Evolutionary conservation across 2,797 vertebrate genomes (phyloP).

Genomic region (Ctenosaura bakeri): DNA sequence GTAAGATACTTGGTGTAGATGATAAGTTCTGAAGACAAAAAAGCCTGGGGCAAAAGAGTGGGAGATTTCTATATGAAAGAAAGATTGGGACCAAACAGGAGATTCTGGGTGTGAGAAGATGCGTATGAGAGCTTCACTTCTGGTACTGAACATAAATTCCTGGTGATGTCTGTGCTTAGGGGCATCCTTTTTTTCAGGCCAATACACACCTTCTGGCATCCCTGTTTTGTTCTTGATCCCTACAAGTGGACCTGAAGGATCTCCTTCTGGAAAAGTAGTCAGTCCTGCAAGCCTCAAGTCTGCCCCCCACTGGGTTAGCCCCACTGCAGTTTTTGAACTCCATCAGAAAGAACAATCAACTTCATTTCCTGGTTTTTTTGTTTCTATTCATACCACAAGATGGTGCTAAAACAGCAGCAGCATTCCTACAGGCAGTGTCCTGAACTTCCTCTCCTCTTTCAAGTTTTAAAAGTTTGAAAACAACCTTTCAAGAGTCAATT

Average conservation of each 20-base stretch:
- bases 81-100: background rate
- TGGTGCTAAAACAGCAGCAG: slow-evolving; percentile 24
- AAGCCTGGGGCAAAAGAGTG: background rate
- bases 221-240: background rate
- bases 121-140: background rate
- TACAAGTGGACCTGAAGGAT: background rate
- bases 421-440: background rate
- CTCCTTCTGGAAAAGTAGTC: background rate
- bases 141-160: background rate
- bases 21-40: background rate
- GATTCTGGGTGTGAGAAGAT: background rate
- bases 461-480: background rate
- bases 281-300: background rate
- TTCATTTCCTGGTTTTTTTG: background rate
- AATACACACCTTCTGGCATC: background rate
- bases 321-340: background rate
- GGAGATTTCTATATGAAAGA: background rate
- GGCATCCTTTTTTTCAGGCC: background rate
- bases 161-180: background rate
- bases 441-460: background rate
- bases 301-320: background rate
- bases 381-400: slow-evolving; percentile 5
- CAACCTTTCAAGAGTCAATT: background rate
- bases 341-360: background rate
- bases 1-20: too few relatives aligned